Evolutionary conservation across 2,888 invertebrate species (phyloP), one percentile per base, ranked within the genome.

Genomic region (Acrobasis consociella): DNA sequence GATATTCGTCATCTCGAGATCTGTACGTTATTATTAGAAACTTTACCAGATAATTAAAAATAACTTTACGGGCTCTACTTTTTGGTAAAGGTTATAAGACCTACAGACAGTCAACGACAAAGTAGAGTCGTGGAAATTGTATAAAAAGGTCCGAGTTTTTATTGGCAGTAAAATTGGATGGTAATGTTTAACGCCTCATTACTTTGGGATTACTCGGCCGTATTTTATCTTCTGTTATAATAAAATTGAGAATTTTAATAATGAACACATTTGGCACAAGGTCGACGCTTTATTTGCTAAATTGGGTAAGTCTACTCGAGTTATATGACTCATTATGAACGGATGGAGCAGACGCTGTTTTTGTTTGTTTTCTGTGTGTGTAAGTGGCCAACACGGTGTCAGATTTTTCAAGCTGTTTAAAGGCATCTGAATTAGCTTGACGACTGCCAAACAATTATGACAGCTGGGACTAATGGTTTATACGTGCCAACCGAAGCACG

Each of bases 261-360:
- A 31, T 58, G 42, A 39, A 39, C 39, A 60, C 55, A 31, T 60
- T 64, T 58, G 22, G 56, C 13, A 63, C 64, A 60, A 63, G 65
- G 61, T 39, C 60, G 11, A 31, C 22, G 49, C 56, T 62, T 59
- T 49, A 49, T 60, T 64, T 60, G 42, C 62, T 31, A 55, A 55
- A 60, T 56, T 60, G 55, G 55, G 53, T 63, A 49, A 60, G 46
- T n/a, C 46, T 7, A n/a, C 13, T 13, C 5, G 46, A 46, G n/a
- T 46, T n/a, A 46, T 10, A 46, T n/a, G 11, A 46, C n/a, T 5
- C 11, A 3, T 46, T 46, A n/a, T 13, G 46, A 46, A 13, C 10
- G 7, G 46, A 46, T 3, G n/a, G 3, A n/a, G n/a, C 31, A 31
- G 31, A 7, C 31, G 31, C 31, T 22, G 5, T 2, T 2, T 22